Evolutionary conservation across 2,797 vertebrate genomes (phyloP), one percentile per base, ranked within the genome.

Genomic region (Toxotes lorentzi): DNA sequence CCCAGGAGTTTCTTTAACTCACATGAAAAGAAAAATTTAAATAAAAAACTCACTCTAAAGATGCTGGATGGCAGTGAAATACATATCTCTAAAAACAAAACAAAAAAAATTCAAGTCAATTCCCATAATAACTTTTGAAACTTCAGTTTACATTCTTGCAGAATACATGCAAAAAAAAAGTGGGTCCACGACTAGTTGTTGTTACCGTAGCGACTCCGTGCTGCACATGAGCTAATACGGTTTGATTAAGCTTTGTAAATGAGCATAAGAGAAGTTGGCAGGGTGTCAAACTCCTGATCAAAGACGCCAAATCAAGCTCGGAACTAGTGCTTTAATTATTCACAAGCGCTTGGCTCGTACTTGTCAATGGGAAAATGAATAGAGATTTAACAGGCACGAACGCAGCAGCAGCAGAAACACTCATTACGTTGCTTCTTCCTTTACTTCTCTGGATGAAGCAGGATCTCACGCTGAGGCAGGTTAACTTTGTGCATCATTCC

Each of bases 241-340:
- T 76, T n/a, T 73, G 74, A 87, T 67, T 48, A 68, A 57, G 69
- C 65, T 78, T 82, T 53, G 30, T 73, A 70, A 81, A 67, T 48
- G 69, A 81, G 70, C 2, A 4, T 67, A 48, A 78, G 38, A 68
- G 66, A 23, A 54, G 56, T 47, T 73, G 76, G 71, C 87, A 68
- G 50, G 0, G 50, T 66, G 78, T 83, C 84, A 64, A 4, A 34
- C 27, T 21, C 16, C 35, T 76, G 87, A 88, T 86, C 87, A 88
- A 86, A 88, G 87, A 65, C 65, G 2, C 51, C 21, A 16, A 76
- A 74, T 76, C 63, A 73, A 76, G 17, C 32, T 47, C 21, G 10
- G 81, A 84, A 57, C 51, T 69, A 5, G 27, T 1, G 59, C 64
- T 24, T 86, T 56, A 65, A 86, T 83, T 61, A 83, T 86, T 84